Base-by-base conservation (phyloP, 2,888 invertebrate genomes). In the Amitus sp. region DNA sequence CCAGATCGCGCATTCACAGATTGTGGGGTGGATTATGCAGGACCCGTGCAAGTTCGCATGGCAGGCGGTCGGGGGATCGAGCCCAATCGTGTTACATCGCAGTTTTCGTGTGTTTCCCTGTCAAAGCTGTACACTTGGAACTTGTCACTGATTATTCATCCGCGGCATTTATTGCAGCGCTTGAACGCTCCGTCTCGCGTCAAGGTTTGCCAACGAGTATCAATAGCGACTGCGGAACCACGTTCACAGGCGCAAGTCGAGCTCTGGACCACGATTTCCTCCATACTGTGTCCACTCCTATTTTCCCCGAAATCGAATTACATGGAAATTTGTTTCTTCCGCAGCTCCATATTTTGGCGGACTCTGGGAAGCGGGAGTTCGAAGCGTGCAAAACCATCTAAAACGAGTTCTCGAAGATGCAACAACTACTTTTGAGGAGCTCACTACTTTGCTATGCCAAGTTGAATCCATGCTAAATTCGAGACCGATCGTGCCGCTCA, bases 381-480 rank as follows among this genome's bases (percentile, higher is more conserved):
- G 46, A 28, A 18, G 33, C 23, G 48, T 60, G 0, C 77, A 77
- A 55, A 47, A 59, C 40, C 71, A 75, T 62, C 37, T 75, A n/a
- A 57, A 63, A 12, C 50, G 69, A 18, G 51, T 67, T 1, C 47
- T 68, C 1, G 47, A 13, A 20, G 53, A 63, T n/a, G 17, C 42
- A 2, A 56, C 52, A 9, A 23, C 72, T 10, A 73, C 62, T 1
- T 69, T 58, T 30, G 68, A 75, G 45, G 67, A 77, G 50, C 63
- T 69, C 4, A 39, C 20, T 10, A 67, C 63, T 0, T 18, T 66
- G 17, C 15, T 52, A 2, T 23, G 40, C 12, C 40, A 65, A 47
- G 58, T 69, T 12, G 65, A 66, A 43, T 62, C 60, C 6, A 47
- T 49, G 7, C 42, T 65, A 2, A 66, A 69, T 47, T 65, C 63